Percentiles rank a stretch among this genome's conserved stretches.
phyloP scores from a whole-genome alignment of 2,113 vertebrate genomes.

The Jacana jacana region DNA sequence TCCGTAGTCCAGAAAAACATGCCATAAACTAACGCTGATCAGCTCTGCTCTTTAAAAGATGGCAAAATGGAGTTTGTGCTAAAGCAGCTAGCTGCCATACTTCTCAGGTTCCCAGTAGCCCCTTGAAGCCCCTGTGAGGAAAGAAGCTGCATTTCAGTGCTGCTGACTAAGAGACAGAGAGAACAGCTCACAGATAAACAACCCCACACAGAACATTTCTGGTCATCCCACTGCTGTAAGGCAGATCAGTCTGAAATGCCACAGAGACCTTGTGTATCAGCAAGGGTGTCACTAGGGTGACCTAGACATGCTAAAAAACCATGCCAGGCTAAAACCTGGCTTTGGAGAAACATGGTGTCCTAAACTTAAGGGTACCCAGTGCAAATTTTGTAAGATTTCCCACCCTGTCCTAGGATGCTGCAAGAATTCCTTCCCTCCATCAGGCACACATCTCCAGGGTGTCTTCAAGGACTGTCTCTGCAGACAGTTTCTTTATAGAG shows the following conservation, averaged over 20 bases:
- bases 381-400: background rate
- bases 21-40: background rate
- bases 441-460: background rate
- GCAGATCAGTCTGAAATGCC: background rate
- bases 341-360: accelerated
- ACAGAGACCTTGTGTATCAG: background rate
- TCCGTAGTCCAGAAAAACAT: background rate
- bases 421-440: background rate
- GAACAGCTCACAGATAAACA: background rate
- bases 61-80: background rate
- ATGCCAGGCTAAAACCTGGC: accelerated
- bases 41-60: background rate
- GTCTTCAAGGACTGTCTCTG: background rate
- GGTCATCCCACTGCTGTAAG: background rate
- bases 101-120: background rate
- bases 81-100: background rate
- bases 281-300: background rate
- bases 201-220: background rate
- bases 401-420: background rate
- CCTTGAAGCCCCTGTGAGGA: background rate
- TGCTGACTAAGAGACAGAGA: background rate
- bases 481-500: background rate
- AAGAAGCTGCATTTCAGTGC: background rate
- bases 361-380: background rate
- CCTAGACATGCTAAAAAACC: background rate